phyloP scores from a whole-genome alignment of 2,888 invertebrate species.

The Epinotia ramella region DNA sequence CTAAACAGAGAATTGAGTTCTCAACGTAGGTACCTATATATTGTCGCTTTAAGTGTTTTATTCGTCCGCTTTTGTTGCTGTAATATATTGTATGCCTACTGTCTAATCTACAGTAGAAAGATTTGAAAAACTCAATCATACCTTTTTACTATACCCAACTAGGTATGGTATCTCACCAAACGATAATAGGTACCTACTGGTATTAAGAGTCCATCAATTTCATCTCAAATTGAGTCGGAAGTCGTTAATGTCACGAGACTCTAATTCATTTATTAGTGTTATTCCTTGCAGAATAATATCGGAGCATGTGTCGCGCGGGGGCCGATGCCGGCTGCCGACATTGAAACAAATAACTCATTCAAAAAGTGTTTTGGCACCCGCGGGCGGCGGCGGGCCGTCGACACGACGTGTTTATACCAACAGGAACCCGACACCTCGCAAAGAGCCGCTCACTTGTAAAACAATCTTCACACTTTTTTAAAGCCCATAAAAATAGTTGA shows the following conservation, averaged over 20 bases:
- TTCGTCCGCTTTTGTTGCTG: no score
- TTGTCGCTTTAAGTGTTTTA: no score
- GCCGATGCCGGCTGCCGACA: slow-evolving; percentile 10
- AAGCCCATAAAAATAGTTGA: slow-evolving; percentile 83
- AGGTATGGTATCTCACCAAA: no score
- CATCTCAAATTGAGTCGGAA: background rate
- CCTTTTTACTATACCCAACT: no score
- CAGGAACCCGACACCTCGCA: slow-evolving; percentile 79
- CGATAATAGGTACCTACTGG: no score
- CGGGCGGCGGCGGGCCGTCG: slow-evolving; percentile 63
- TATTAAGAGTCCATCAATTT: no score
- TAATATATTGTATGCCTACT: no score
- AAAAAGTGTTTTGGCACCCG: slow-evolving; percentile 68
- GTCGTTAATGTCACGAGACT: slow-evolving; percentile 16
- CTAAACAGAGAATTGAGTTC: no score
- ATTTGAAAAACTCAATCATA: no score
- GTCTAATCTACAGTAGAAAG: no score
- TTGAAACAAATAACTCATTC: slow-evolving; percentile 44
- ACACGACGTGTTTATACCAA: slow-evolving; percentile 82
- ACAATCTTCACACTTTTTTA: slow-evolving; percentile 84
- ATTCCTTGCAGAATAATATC: background rate
- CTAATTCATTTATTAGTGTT: background rate
- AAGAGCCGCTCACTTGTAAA: slow-evolving; percentile 83
- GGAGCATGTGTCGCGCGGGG: slow-evolving; percentile 1
- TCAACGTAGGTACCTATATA: no score